A percentile compares a stretch with the other conserved stretches of the same genome.
These are phyloP conservation scores for Petrolisthes cinctipes DNA, from an alignment of 2,888 invertebrate genomes.

Conservation along the genomic window DNA sequence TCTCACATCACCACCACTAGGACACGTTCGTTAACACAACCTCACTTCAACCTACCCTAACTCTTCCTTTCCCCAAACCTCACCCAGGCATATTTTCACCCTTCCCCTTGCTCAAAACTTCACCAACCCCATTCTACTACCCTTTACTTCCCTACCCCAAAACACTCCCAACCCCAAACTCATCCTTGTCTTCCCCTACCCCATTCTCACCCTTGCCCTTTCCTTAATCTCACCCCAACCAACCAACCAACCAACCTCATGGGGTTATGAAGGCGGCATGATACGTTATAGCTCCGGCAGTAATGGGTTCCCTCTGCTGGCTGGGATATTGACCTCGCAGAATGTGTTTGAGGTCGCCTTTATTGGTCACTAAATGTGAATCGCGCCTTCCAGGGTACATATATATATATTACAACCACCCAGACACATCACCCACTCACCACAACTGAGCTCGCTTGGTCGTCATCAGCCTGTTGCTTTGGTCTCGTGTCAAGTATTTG, in stretches of 20 bases:
- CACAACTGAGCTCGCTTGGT: too few species aligned
- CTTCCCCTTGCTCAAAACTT: background rate
- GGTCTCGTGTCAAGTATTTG: too few species aligned
- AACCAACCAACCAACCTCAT: background rate
- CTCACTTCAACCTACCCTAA: constrained; percentile 13
- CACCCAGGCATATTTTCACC: constrained; percentile 9
- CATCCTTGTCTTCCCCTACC: background rate
- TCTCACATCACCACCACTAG: constrained; percentile 6
- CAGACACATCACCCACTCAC: too few species aligned
- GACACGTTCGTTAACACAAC: background rate
- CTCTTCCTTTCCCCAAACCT: background rate
- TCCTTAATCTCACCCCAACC: background rate
- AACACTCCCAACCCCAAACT: background rate
- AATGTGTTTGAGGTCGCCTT: too few species aligned
- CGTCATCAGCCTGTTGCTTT: too few species aligned
- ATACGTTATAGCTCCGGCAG: too few species aligned
- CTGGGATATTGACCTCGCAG: too few species aligned
- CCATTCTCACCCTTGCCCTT: background rate
- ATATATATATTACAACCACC: too few species aligned
- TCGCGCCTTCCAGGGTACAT: too few species aligned
- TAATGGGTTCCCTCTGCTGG: too few species aligned
- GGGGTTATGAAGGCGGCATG: background rate
- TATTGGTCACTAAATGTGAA: too few species aligned
- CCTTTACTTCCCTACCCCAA: too few species aligned
- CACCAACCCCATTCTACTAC: background rate